Conservation (phyloP, 2,797 vertebrate species). For the Phoeniculus purpureus region DNA sequence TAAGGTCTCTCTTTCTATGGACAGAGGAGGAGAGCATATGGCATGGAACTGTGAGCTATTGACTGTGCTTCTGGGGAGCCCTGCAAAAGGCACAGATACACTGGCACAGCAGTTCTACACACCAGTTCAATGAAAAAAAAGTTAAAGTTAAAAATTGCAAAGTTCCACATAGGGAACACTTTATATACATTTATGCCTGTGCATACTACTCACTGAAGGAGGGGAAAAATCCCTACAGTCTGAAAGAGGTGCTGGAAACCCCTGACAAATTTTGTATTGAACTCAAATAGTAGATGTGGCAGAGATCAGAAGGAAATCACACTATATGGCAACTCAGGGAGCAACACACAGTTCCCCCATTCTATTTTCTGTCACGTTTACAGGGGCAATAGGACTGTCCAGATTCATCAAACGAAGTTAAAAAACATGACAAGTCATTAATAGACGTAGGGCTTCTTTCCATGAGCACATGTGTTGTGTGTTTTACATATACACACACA, state of each 20-base stretch:
- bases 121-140: background rate
- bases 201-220: background rate
- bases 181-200: background rate
- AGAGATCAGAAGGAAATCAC: background rate
- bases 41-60: background rate
- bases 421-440: background rate
- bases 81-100: background rate
- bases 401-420: background rate
- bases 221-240: background rate
- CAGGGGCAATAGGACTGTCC: background rate
- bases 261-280: background rate
- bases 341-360: background rate
- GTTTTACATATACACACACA: background rate
- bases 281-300: background rate
- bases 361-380: background rate
- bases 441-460: background rate
- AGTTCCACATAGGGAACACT: background rate
- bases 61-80: background rate
- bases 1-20: constrained; percentile 20
- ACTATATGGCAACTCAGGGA: background rate
- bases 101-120: background rate
- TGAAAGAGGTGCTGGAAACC: background rate
- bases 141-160: background rate
- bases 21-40: constrained; percentile 35
- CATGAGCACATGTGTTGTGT: background rate